These are phyloP conservation scores for Mionectes olivaceus DNA, from an alignment of 2,797 vertebrate genomes.

Conservation along the genomic window DNA sequence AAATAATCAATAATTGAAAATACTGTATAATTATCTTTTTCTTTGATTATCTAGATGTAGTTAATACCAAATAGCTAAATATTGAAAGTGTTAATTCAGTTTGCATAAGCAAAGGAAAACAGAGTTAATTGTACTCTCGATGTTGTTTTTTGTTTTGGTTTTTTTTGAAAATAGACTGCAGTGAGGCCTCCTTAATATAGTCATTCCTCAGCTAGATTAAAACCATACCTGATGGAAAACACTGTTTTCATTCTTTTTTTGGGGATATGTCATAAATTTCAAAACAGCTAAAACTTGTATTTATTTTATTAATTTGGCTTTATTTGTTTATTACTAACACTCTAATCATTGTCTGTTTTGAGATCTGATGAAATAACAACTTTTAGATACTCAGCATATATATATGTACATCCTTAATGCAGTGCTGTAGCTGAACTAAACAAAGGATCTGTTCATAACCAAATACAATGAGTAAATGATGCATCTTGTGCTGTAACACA, in stretches of 20 bases:
- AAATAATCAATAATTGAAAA: background rate
- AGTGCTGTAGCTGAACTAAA: background rate
- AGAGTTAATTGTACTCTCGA: too few species aligned
- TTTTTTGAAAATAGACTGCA: background rate
- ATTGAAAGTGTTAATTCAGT: background rate
- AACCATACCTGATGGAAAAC: background rate
- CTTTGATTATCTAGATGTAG: background rate
- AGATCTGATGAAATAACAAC: background rate
- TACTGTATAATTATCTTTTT: background rate
- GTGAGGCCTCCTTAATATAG: background rate
- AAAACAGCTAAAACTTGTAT: background rate
- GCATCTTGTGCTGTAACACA: background rate
- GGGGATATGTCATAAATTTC: background rate
- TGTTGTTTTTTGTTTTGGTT: background rate
- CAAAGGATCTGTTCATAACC: background rate
- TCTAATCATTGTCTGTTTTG: background rate
- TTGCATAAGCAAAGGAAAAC: background rate
- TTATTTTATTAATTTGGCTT: background rate
- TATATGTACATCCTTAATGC: background rate
- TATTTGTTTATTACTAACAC: background rate
- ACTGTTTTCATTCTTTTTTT: background rate
- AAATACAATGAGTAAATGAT: background rate
- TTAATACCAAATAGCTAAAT: background rate
- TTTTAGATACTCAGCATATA: background rate
- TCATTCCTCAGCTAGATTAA: background rate